These are phyloP conservation scores for Papilio xuthus DNA, from an alignment of 1,140 invertebrate genomes.

Conservation along the genomic window DNA sequence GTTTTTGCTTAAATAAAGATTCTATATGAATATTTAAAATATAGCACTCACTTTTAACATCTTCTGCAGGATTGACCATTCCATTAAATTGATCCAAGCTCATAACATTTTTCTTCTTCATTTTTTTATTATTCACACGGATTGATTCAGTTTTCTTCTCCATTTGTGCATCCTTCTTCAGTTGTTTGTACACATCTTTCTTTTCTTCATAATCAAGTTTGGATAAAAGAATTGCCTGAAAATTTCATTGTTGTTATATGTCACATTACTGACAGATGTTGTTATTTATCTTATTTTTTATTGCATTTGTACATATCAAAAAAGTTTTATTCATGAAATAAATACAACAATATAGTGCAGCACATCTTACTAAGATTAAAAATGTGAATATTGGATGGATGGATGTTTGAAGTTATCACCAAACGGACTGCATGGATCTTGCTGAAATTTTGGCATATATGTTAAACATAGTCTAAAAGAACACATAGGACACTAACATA, in stretches of 20 bases:
- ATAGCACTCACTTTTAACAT: constrained; percentile 61
- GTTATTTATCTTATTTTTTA: not conserved
- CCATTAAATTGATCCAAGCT: constrained; percentile 86
- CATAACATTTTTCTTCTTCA: constrained; percentile 86
- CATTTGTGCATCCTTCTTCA: constrained; percentile 74
- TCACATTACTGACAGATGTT: not conserved
- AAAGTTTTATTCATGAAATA: not conserved
- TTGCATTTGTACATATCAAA: not conserved
- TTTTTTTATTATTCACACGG: constrained; percentile 76
- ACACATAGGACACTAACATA: too few species aligned
- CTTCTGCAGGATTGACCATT: constrained; percentile 62
- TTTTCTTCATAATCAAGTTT: constrained; percentile 87
- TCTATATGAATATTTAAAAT: constrained; percentile 26
- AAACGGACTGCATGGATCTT: too few species aligned
- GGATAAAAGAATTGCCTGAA: constrained; percentile 84
- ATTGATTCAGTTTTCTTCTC: constrained; percentile 68
- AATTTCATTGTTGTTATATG: constrained; percentile 39
- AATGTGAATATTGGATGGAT: too few species aligned
- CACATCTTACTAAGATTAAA: too few species aligned
- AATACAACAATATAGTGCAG: not conserved
- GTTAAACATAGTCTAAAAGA: too few species aligned
- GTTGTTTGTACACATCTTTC: constrained; percentile 81
- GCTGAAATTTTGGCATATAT: too few species aligned
- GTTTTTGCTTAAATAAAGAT: not conserved
- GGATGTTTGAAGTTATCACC: too few species aligned